phyloP scores from a whole-genome alignment of 2,888 invertebrate genomes.

The Lordiphosa andalusiaca region DNA sequence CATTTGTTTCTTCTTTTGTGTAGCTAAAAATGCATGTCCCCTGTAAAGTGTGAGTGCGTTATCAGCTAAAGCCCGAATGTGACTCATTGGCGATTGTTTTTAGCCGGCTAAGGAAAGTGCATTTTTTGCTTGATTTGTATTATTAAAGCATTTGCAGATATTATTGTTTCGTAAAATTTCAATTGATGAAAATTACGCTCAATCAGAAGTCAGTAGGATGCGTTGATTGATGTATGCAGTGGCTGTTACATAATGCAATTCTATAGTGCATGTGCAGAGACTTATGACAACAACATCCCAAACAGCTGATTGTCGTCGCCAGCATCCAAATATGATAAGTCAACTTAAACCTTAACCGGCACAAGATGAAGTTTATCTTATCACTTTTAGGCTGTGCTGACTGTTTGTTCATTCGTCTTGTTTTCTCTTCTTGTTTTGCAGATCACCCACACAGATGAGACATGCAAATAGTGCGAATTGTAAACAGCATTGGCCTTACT shows the following conservation, averaged over 20 bases:
- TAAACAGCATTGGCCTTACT: slow-evolving; percentile 44
- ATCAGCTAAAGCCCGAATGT: slow-evolving; percentile 3
- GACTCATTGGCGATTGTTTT: slow-evolving; percentile 16
- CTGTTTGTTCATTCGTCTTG: slow-evolving; percentile 21
- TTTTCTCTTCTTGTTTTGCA: slow-evolving; percentile 32
- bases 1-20: slow-evolving; percentile 11
- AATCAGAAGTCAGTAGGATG: slow-evolving; percentile 29
- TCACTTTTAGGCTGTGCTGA: background rate
- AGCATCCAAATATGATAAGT: no score
- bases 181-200: slow-evolving; percentile 50
- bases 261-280: no score
- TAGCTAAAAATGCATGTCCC: background rate
- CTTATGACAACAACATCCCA: no score
- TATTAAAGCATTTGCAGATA: slow-evolving; percentile 8
- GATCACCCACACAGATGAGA: slow-evolving; percentile 59
- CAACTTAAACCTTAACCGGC: no score
- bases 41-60: background rate
- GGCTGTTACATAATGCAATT: slow-evolving; percentile 18
- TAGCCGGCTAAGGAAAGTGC: slow-evolving; percentile 12
- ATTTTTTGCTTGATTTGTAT: background rate
- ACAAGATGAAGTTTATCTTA: no score
- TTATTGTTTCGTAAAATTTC: slow-evolving; percentile 31
- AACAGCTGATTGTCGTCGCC: no score
- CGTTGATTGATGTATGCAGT: slow-evolving; percentile 35
- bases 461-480: slow-evolving; percentile 62